Evolutionary conservation across 2,888 invertebrate species (phyloP).

Genomic region (Lasioglossum lativentre): DNA sequence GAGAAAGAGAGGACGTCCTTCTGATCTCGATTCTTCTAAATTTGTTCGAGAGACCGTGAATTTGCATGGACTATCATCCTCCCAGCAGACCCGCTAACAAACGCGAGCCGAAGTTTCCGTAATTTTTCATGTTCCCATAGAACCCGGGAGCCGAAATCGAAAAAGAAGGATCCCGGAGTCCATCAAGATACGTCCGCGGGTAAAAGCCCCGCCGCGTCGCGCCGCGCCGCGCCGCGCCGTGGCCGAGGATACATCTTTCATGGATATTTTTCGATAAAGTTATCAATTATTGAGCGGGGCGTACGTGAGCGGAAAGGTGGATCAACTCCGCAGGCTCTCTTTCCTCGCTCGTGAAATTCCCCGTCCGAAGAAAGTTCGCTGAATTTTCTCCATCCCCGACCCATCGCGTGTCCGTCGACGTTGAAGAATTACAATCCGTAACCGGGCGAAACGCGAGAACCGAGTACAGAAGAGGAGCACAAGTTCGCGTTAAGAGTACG

Average conservation of each 20-base stretch:
- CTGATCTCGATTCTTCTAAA: neutral
- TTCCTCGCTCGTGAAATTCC: conserved; percentile 53
- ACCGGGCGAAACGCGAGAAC: conserved; percentile 7
- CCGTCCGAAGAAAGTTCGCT: conserved; percentile 52
- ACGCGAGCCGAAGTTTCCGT: neutral
- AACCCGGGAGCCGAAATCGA: neutral
- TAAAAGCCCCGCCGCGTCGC: conserved; percentile 21
- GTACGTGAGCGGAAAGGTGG: conserved; percentile 49
- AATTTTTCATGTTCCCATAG: neutral
- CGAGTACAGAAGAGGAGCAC: neutral
- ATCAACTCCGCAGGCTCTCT: neutral
- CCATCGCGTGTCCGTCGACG: conserved; percentile 69
- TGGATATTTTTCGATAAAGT: conserved; percentile 46
- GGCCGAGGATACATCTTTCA: conserved; percentile 36
- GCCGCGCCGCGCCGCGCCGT: neutral
- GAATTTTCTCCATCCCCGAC: conserved; percentile 48
- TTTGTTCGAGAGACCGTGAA: neutral
- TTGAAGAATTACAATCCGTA: conserved; percentile 66
- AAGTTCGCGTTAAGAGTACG: conserved; percentile 62
- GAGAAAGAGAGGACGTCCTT: neutral
- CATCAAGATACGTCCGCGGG: conserved; percentile 16
- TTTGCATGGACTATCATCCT: neutral
- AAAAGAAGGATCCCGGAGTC: neutral
- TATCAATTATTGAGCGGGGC: conserved; percentile 57
- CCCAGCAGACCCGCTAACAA: neutral